Conservation (phyloP, 2,888 invertebrate genomes). For the Calliopum simillimum region DNA sequence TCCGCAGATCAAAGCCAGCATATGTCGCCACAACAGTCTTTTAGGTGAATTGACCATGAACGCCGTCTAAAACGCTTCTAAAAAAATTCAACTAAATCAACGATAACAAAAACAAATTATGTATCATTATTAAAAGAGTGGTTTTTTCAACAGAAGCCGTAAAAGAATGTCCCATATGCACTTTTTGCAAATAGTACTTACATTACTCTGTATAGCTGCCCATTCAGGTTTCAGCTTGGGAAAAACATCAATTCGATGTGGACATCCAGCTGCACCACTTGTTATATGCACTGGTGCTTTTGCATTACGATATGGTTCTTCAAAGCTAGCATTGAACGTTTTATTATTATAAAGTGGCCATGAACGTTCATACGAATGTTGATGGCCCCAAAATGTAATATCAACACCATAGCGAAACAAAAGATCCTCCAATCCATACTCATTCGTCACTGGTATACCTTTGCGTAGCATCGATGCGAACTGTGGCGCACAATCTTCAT, state of each 20-base stretch:
- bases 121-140: background rate
- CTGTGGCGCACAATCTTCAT: constrained; percentile 82
- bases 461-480: constrained; percentile 74
- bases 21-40: no score
- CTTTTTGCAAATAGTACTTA: constrained; percentile 30
- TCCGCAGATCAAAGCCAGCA: no score
- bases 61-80: no score
- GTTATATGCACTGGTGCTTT: constrained; percentile 91
- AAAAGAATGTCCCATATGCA: background rate
- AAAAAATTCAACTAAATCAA: no score
- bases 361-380: constrained; percentile 95
- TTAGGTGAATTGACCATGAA: no score
- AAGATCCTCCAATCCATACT: constrained; percentile 84
- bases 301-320: constrained; percentile 71
- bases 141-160: background rate
- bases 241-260: constrained; percentile 87
- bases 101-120: no score
- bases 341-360: constrained; percentile 92
- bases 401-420: constrained; percentile 93
- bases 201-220: constrained; percentile 84
- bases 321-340: constrained; percentile 74
- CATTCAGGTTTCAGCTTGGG: constrained; percentile 72
- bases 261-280: constrained; percentile 87
- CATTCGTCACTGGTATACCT: constrained; percentile 74
- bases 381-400: constrained; percentile 95